A percentile compares a stretch with the other conserved stretches of the same genome.
phyloP scores from a whole-genome alignment of 2,113 vertebrate species.

The Sula dactylatra region DNA sequence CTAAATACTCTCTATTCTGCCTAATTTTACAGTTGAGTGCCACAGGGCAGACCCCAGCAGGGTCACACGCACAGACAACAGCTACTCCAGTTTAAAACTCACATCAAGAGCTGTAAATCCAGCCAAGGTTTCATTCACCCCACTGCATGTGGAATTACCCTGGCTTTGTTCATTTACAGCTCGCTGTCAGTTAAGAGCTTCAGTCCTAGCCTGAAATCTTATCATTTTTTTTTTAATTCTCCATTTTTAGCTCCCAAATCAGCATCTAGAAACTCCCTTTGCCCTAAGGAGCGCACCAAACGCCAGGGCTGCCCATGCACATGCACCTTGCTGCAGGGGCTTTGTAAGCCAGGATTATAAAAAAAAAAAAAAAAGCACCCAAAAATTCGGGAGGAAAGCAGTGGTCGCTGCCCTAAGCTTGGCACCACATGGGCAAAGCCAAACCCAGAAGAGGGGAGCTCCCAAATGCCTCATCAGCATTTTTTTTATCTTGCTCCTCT shows the following conservation, averaged over 20 bases:
- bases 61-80: not conserved
- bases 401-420: not conserved
- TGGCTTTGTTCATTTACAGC: not conserved
- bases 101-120: not conserved
- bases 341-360: not conserved
- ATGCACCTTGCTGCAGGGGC: rapidly evolving
- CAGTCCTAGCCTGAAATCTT: not conserved
- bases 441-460: not conserved
- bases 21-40: rapidly evolving
- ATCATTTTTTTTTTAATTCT: not conserved
- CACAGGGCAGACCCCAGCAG: not conserved
- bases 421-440: rapidly evolving
- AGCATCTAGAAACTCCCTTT: not conserved
- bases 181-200: not conserved
- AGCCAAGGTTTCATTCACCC: not conserved
- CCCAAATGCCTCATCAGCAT: not conserved
- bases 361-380: too few relatives aligned
- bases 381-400: not conserved
- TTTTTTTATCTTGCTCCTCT: not conserved
- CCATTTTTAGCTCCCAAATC: not conserved
- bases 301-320: not conserved
- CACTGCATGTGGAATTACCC: not conserved
- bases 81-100: not conserved
- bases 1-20: not conserved
- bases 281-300: not conserved